Conservation (phyloP, 2,888 invertebrate genomes). For the Tiphia femorata region DNA sequence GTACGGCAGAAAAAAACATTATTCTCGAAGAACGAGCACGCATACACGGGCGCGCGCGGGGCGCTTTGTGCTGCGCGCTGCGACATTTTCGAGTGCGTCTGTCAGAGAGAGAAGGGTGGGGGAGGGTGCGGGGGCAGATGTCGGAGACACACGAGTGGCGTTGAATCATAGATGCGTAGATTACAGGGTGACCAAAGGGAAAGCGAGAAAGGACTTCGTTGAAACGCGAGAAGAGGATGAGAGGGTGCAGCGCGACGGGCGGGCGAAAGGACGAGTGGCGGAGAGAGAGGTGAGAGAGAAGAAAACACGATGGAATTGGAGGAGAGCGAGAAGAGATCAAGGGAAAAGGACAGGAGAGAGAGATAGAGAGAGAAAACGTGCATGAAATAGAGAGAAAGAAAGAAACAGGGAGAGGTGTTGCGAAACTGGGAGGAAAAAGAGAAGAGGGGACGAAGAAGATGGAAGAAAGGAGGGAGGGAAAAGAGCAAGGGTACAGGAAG, state of each 20-base stretch:
- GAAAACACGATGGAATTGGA: not conserved
- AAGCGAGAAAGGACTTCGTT: slow-evolving; percentile 38
- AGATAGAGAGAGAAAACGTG: not conserved
- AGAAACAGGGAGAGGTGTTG: too few species aligned
- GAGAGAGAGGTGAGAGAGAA: not conserved
- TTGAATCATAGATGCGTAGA: slow-evolving; percentile 63
- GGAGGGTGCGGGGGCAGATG: slow-evolving; percentile 47
- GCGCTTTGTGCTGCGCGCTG: slow-evolving; percentile 40
- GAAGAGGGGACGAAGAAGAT: too few species aligned
- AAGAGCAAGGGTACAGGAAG: slow-evolving; percentile 8
- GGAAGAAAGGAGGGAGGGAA: slow-evolving; percentile 19
- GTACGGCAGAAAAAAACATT: slow-evolving; percentile 30
- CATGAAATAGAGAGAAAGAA: too few species aligned
- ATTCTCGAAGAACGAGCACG: slow-evolving; percentile 42
- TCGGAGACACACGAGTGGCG: slow-evolving; percentile 56
- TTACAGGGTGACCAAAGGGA: slow-evolving; percentile 52
- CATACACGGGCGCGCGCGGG: too few species aligned
- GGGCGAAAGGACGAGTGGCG: too few species aligned
- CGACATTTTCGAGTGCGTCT: slow-evolving; percentile 45
- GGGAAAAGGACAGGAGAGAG: slow-evolving; percentile 27
- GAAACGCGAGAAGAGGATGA: slow-evolving; percentile 38
- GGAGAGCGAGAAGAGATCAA: not conserved
- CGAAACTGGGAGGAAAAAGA: slow-evolving; percentile 4
- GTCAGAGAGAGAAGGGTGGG: too few species aligned
- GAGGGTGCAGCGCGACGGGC: too few species aligned